Conservation (phyloP, 2,797 vertebrate genomes). For the Argya squamiceps region DNA sequence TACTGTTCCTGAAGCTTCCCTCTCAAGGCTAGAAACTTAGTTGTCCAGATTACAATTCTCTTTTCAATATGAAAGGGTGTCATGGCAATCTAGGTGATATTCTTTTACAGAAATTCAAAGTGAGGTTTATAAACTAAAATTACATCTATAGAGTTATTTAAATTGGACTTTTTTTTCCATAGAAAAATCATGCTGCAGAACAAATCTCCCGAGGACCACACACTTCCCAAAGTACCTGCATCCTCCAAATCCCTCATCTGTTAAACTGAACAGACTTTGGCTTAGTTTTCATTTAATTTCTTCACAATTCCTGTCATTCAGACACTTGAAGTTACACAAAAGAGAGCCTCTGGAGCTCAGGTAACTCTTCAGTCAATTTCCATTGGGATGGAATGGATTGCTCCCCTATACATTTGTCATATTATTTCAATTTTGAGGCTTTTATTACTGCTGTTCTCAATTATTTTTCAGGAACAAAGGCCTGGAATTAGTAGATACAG, state of each 20-base stretch:
- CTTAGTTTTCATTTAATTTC: slow-evolving; percentile 29
- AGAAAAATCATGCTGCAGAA: slow-evolving; percentile 19
- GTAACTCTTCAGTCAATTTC: slow-evolving; percentile 50
- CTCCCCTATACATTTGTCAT: not conserved
- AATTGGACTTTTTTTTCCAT: not conserved
- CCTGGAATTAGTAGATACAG: not conserved
- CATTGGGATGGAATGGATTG: not conserved
- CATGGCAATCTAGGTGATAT: not conserved
- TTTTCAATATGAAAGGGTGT: slow-evolving; percentile 20
- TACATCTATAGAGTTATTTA: not conserved
- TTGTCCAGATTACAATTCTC: slow-evolving; percentile 34
- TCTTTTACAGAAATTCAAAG: slow-evolving; percentile 20
- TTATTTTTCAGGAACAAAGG: not conserved
- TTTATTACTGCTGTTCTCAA: not conserved
- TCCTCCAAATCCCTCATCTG: slow-evolving; percentile 21
- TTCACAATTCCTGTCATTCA: not conserved
- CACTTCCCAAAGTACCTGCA: not conserved
- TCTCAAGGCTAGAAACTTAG: slow-evolving; percentile 22
- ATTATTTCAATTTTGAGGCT: not conserved
- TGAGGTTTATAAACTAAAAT: slow-evolving; percentile 33
- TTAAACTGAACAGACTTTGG: not conserved
- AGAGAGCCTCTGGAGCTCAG: not conserved
- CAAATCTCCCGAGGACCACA: slow-evolving; percentile 7
- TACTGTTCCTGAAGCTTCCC: slow-evolving; percentile 38
- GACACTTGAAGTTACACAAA: not conserved